A percentile compares a stretch with the other conserved stretches of the same genome.
These are phyloP conservation scores for Lamellibrachia luymesi DNA, from an alignment of 1,140 invertebrate genomes.

Conservation along the genomic window DNA sequence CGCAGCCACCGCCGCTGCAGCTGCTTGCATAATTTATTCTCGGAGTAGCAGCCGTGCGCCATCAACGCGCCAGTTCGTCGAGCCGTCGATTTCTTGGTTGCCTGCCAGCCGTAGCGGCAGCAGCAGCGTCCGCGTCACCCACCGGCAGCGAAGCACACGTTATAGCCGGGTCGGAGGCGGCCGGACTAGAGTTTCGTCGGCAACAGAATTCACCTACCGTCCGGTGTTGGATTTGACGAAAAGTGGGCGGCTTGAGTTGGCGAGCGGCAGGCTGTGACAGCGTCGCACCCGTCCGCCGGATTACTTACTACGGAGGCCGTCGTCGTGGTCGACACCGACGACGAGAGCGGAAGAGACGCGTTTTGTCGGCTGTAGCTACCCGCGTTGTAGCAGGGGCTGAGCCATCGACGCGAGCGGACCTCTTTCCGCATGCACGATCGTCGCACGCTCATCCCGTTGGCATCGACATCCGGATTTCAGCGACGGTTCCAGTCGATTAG, in stretches of 20 bases:
- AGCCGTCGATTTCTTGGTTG: background rate
- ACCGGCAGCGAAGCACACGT: background rate
- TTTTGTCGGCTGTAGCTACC: background rate
- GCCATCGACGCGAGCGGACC: background rate
- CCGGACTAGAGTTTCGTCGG: background rate
- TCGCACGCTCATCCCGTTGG: background rate
- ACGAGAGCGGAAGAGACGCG: background rate
- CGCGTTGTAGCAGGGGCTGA: background rate
- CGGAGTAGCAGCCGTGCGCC: background rate
- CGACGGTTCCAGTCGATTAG: background rate
- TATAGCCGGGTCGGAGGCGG: background rate
- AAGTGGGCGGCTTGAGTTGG: background rate
- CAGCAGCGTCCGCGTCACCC: too few species aligned
- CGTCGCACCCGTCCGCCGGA: background rate
- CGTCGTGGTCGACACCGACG: background rate
- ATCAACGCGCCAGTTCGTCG: background rate
- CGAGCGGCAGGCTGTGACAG: background rate
- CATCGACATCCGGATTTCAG: background rate
- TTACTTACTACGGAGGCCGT: background rate
- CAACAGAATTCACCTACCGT: background rate
- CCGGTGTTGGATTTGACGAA: background rate
- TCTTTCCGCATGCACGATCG: background rate
- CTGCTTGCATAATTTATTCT: slow-evolving; percentile 1
- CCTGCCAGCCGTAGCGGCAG: background rate
- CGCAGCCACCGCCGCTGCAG: too few species aligned